phyloP scores from a whole-genome alignment of 2,797 vertebrate species.

The Squalus acanthias region DNA sequence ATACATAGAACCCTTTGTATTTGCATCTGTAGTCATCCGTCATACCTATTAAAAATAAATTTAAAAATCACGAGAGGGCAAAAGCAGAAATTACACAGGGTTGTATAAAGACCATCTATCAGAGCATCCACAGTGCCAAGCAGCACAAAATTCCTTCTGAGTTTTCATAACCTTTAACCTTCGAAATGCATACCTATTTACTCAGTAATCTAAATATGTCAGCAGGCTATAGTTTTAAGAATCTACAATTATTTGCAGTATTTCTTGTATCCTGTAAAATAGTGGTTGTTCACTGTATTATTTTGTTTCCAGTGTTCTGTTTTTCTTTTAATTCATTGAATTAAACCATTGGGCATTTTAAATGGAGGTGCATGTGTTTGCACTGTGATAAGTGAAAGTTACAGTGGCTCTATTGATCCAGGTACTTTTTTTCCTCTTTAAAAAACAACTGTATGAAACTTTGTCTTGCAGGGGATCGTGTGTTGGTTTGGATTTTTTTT shows the following conservation, averaged over 20 bases:
- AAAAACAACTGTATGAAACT: conserved; percentile 8
- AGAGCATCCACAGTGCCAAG: neutral
- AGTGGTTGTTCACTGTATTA: neutral
- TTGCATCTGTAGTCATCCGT: too few species aligned
- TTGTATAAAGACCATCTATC: neutral
- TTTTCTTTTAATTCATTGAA: conserved; percentile 23
- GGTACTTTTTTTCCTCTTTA: neutral
- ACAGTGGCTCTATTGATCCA: conserved; percentile 20
- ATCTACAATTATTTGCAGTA: neutral
- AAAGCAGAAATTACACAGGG: neutral
- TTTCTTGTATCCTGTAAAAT: neutral
- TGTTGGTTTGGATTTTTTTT: conserved; percentile 1
- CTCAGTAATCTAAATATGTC: conserved; percentile 22
- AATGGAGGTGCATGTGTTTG: neutral
- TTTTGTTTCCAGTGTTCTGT: neutral
- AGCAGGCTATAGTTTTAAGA: conserved; percentile 3
- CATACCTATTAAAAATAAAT: neutral
- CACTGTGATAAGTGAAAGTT: neutral
- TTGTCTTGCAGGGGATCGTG: conserved; percentile 1
- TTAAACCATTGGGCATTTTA: neutral
- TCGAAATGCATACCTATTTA: neutral
- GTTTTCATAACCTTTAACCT: neutral
- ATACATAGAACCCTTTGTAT: neutral
- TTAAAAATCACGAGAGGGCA: neutral
- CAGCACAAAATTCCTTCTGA: neutral